Percentiles rank a stretch among this genome's conserved stretches.
Conservation (phyloP, 92 coral and sea anemone species). For the Epizoanthus rinbou region DNA sequence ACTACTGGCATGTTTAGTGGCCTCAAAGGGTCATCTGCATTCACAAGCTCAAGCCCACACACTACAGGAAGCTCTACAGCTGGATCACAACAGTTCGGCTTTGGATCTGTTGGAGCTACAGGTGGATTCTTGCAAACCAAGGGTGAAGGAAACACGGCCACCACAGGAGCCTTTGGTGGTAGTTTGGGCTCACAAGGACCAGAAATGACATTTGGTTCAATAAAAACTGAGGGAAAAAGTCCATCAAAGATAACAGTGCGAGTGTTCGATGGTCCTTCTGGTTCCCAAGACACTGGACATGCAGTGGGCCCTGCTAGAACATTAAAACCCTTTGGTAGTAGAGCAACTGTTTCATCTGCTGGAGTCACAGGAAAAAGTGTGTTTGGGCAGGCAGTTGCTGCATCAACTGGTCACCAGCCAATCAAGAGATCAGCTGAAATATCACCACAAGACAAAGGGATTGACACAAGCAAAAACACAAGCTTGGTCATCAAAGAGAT, state of each 20-base stretch:
- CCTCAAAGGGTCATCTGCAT: neutral
- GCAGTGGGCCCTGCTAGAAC: neutral
- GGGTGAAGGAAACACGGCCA: neutral
- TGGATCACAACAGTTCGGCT: neutral
- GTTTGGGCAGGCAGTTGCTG: neutral
- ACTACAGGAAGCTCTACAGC: neutral
- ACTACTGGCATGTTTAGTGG: neutral
- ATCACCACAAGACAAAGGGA: slow-evolving; percentile 3
- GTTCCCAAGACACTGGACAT: neutral
- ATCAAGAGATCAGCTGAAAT: neutral
- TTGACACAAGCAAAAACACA: slow-evolving; percentile 62
- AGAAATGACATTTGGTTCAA: slow-evolving; percentile 19
- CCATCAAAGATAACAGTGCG: neutral
- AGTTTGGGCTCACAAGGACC: neutral
- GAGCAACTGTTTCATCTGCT: neutral
- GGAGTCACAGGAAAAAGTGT: neutral
- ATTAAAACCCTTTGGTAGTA: neutral
- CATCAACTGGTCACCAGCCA: neutral
- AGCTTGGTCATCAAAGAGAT: slow-evolving; percentile 77
- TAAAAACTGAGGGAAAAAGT: neutral
- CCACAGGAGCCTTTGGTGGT: slow-evolving; percentile 4
- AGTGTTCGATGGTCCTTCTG: slow-evolving; percentile 4
- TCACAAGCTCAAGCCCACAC: neutral
- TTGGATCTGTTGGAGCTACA: neutral
- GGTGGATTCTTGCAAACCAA: neutral